phyloP scores from a whole-genome alignment of 2,888 invertebrate species.

The Spodoptera exigua region DNA sequence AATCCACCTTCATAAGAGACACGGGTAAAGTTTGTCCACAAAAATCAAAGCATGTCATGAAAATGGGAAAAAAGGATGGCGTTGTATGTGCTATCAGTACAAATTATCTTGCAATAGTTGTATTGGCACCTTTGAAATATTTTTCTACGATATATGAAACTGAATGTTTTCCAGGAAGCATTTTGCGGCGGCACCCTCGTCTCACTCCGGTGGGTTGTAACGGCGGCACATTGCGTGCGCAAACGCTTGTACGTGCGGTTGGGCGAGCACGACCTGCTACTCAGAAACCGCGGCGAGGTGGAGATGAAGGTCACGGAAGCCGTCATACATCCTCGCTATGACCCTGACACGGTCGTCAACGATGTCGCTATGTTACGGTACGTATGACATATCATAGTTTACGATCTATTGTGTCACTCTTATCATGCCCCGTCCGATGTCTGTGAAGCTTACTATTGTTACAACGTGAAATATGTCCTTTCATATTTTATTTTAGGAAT shows the following conservation, averaged over 20 bases:
- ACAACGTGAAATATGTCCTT: constrained; percentile 9
- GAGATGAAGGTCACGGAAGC: constrained; percentile 93
- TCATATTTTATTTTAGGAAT: constrained; percentile 13
- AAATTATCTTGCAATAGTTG: too few species aligned
- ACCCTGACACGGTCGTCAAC: constrained; percentile 96
- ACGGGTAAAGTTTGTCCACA: too few species aligned
- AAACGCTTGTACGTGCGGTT: constrained; percentile 93
- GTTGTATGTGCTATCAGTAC: too few species aligned
- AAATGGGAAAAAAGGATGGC: too few species aligned
- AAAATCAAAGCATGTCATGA: too few species aligned
- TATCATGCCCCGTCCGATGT: constrained; percentile 26
- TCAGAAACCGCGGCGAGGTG: constrained; percentile 93
- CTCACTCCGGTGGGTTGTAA: constrained; percentile 94
- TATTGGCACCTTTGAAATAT: not conserved
- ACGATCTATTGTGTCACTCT: constrained; percentile 29
- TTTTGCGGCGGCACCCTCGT: constrained; percentile 97
- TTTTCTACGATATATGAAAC: not conserved
- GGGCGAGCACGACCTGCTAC: constrained; percentile 95
- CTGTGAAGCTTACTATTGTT: constrained; percentile 25
- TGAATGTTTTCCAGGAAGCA: constrained; percentile 90
- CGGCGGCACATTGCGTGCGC: constrained; percentile 96
- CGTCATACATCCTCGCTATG: constrained; percentile 95
- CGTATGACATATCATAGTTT: constrained; percentile 19
- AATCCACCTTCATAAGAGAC: too few species aligned
- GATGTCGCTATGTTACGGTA: constrained; percentile 96